Percentiles rank a stretch among this genome's conserved stretches.
Evolutionary conservation across 2,888 invertebrate species (phyloP).

Genomic region (Plebejus melissa): DNA sequence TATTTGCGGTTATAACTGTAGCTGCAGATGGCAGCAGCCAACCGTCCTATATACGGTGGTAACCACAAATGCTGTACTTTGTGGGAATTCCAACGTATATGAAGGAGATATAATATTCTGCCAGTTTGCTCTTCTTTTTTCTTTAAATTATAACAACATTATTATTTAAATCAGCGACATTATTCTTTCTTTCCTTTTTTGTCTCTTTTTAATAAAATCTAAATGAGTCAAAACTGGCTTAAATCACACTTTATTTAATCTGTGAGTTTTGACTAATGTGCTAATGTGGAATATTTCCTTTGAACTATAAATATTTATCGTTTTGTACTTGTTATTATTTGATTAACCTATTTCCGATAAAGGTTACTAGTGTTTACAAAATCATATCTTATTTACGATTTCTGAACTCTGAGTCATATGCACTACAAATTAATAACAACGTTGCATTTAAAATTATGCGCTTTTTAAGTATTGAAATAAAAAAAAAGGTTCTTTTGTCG

Average conservation of each 20-base stretch:
- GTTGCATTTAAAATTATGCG: background rate
- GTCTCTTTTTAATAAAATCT: no score
- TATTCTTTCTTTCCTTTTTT: no score
- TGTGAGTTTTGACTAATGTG: background rate
- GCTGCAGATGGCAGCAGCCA: conserved; percentile 10
- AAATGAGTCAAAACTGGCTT: no score
- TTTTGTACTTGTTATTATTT: conserved; percentile 13
- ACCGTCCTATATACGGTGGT: conserved; percentile 15
- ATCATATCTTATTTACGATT: background rate
- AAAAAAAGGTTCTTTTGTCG: background rate
- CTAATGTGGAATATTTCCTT: background rate
- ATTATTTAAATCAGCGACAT: no score
- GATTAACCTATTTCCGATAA: background rate
- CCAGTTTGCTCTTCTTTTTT: no score
- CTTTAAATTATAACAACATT: no score
- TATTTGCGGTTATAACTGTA: conserved; percentile 25
- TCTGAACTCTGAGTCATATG: background rate
- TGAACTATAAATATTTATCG: conserved; percentile 4
- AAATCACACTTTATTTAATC: no score
- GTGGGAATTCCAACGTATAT: background rate
- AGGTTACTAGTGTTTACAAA: background rate
- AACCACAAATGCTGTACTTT: conserved; percentile 4
- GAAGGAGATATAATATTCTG: no score
- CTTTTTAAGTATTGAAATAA: background rate
- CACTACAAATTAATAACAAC: background rate